Evolutionary conservation across 2,888 invertebrate species (phyloP), one percentile per base, ranked within the genome.

Genomic region (Chalcis sispes): DNA sequence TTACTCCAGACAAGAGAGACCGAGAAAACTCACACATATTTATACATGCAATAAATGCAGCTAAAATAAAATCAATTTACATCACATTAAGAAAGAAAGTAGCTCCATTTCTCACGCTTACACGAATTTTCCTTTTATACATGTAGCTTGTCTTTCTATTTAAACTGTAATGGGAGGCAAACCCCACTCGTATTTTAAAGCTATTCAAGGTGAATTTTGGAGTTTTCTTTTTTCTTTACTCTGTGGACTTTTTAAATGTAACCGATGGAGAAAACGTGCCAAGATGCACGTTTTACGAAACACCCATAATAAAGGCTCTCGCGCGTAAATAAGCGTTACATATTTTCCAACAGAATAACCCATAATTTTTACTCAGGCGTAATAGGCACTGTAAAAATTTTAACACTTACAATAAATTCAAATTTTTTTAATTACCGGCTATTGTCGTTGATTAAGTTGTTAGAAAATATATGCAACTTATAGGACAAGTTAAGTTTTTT

Each of bases 31-130:
- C 61, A 76, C 66, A 67, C 66, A 65, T n/a, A 27, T 29, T 25
- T 10, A n/a, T n/a, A n/a, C n/a, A n/a, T n/a, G n/a, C n/a, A n/a
- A n/a, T n/a, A n/a, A n/a, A n/a, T n/a, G n/a, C n/a, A n/a, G n/a
- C 2, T 13, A n/a, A 7, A 52, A 50, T n/a, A 32, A 72, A 67
- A 62, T 62, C 54, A 67, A 76, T 76, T 72, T 56, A 32, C 66
- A 72, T 72, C 29, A 62, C 56, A 76, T 27, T 5, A 58, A 27
- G 48, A 58, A 18, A 27, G 62, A 40, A 46, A 56, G 54, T 46
- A 69, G 48, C n/a, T 48, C 29, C 23, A 42, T 72, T 61, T 66
- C 71, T 72, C 71, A 76, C 66, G 71, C 20, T 20, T 64, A 18
- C 50, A 56, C n/a, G n/a, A n/a, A 27, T 42, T 69, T 42, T 25